Evolutionary conservation across 92 coral and sea anemone species (phyloP).

Genomic region (Pocillopora grandis): DNA sequence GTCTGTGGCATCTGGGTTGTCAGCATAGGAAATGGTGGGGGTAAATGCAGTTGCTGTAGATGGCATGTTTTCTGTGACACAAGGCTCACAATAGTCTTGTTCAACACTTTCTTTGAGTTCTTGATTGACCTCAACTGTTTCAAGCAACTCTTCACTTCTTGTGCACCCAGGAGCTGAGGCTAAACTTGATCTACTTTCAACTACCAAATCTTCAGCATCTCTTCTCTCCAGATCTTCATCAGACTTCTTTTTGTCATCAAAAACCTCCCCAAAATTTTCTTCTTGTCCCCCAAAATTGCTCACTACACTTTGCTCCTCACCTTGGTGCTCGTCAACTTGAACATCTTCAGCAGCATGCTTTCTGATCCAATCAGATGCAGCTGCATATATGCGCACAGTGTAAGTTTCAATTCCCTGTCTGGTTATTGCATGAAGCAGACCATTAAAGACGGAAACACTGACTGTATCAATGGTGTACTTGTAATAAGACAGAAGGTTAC

Average conservation of each 20-base stretch:
- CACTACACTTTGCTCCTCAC: not conserved
- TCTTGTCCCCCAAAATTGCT: not conserved
- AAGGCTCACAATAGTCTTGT: not conserved
- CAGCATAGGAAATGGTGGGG: not conserved
- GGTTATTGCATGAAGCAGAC: conserved; percentile 89
- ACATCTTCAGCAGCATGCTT: conserved; percentile 25
- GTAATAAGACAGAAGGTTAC: conserved; percentile 72
- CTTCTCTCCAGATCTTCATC: conserved; percentile 1
- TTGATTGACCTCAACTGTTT: not conserved
- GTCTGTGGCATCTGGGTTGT: not conserved
- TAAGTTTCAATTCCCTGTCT: conserved; percentile 85
- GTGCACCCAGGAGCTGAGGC: not conserved
- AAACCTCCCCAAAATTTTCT: not conserved
- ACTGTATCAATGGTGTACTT: conserved; percentile 82
- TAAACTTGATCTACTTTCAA: not conserved
- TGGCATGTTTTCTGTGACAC: not conserved
- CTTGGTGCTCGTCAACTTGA: not conserved
- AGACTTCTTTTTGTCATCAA: not conserved
- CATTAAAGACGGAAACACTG: conserved; percentile 66
- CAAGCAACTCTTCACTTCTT: not conserved
- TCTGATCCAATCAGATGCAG: conserved; percentile 77
- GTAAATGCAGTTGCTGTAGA: not conserved
- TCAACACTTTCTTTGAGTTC: not conserved
- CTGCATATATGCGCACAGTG: conserved; percentile 86
- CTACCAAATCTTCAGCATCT: not conserved